Conservation (phyloP, 2,113 vertebrate genomes). For the Acanthochromis polyacanthus region DNA sequence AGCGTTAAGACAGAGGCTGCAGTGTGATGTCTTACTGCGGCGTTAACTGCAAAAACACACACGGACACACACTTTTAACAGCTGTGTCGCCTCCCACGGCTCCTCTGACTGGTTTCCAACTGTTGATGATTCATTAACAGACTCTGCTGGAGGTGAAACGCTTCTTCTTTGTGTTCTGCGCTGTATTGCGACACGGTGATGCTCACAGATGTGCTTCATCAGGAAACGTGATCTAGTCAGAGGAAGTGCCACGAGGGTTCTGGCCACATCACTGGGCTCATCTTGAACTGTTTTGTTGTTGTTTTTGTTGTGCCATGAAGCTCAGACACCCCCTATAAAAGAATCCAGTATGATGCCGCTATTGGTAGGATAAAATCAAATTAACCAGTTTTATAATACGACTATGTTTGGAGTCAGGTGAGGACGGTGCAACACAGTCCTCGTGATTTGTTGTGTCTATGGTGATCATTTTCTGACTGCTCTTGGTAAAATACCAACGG, state of each 20-base stretch:
- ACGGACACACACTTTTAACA: conserved; percentile 22
- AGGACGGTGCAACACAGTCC: too few relatives aligned
- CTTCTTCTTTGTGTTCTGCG: neutral
- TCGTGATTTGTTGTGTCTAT: too few relatives aligned
- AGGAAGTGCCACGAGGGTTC: conserved; percentile 22
- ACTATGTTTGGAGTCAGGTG: too few relatives aligned
- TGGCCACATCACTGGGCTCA: conserved; percentile 2
- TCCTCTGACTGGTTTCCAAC: conserved; percentile 44
- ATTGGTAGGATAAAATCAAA: too few relatives aligned
- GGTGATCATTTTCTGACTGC: too few relatives aligned
- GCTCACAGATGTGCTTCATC: conserved; percentile 30
- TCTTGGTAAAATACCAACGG: too few relatives aligned
- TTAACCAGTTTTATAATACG: too few relatives aligned
- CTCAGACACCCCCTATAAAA: neutral
- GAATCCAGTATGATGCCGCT: too few relatives aligned
- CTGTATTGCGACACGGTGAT: conserved; percentile 1
- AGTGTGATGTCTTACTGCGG: conserved; percentile 32
- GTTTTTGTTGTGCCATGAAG: neutral
- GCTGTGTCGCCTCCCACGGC: conserved; percentile 58
- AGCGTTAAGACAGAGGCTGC: conserved; percentile 38
- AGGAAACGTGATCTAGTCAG: neutral
- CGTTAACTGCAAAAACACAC: conserved; percentile 24
- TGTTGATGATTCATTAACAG: conserved; percentile 68
- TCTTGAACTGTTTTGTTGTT: neutral
- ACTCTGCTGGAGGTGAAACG: conserved; percentile 44